Percentiles rank a stretch among this genome's conserved stretches.
phyloP scores from a whole-genome alignment of 2,888 invertebrate species.

The Erynnis tages region DNA sequence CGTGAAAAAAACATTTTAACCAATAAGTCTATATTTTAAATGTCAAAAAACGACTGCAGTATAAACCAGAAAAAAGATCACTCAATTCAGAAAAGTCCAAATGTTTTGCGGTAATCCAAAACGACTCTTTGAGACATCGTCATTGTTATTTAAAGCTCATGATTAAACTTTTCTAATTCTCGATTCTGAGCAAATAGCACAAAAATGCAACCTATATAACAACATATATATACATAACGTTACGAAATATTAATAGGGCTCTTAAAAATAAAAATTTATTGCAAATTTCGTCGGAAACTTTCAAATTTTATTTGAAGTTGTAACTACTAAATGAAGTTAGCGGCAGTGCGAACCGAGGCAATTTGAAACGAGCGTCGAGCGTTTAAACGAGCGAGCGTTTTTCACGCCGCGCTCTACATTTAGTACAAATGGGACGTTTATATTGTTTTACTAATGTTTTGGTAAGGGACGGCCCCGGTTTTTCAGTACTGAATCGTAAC shows the following conservation, averaged over 20 bases:
- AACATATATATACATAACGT: neutral
- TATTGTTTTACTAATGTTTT: constrained; percentile 9
- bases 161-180: too few species aligned
- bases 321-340: too few species aligned
- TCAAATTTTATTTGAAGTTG: neutral
- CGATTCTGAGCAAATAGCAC: too few species aligned
- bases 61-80: too few species aligned
- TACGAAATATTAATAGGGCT: constrained; percentile 4
- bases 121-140: too few species aligned
- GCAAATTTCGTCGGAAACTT: neutral
- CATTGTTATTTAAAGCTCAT: too few species aligned
- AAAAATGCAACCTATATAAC: too few species aligned
- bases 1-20: too few species aligned
- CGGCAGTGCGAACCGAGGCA: constrained; percentile 2
- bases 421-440: constrained; percentile 5
- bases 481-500: neutral
- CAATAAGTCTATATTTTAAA: too few species aligned
- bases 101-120: too few species aligned
- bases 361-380: constrained; percentile 6
- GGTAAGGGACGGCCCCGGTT: neutral
- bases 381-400: neutral
- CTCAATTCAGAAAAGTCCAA: too few species aligned
- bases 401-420: constrained; percentile 12
- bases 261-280: neutral
- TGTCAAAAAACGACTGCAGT: too few species aligned